These are phyloP conservation scores for Stegodyphus mimosarum DNA, from an alignment of 1,140 invertebrate genomes.

Conservation along the genomic window DNA sequence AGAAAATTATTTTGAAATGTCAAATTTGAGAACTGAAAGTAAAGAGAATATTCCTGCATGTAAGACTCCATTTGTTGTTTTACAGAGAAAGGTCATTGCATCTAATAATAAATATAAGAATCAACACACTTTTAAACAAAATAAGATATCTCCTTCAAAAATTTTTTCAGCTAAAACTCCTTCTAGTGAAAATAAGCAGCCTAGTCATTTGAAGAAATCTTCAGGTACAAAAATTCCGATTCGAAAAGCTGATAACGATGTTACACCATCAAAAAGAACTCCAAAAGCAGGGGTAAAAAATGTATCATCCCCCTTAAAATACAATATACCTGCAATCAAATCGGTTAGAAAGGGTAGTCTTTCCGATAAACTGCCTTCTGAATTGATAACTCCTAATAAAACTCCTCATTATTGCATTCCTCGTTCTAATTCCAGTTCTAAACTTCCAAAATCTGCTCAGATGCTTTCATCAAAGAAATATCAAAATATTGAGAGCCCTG, in stretches of 20 bases:
- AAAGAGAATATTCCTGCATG: slow-evolving; percentile 47
- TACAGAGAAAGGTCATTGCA: not conserved
- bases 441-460: slow-evolving; percentile 26
- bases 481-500: slow-evolving; percentile 40
- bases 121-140: not conserved
- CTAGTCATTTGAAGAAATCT: not conserved
- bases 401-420: slow-evolving; percentile 38
- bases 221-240: slow-evolving; percentile 42
- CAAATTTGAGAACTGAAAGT: slow-evolving; percentile 7
- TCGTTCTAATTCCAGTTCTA: slow-evolving; percentile 16
- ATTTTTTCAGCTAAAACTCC: slow-evolving; percentile 2
- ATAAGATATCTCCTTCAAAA: not conserved
- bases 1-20: not conserved
- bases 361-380: not conserved
- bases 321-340: not conserved
- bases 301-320: not conserved
- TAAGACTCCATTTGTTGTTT: not conserved
- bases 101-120: not conserved
- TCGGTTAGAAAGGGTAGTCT: not conserved
- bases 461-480: slow-evolving; percentile 39
- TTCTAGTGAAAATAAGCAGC: not conserved
- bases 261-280: not conserved
- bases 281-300: not conserved
- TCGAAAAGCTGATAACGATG: slow-evolving; percentile 19
- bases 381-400: not conserved